Percentiles rank a stretch among this genome's conserved stretches.
Conservation (phyloP, 2,888 invertebrate genomes). For the Salticus scenicus region DNA sequence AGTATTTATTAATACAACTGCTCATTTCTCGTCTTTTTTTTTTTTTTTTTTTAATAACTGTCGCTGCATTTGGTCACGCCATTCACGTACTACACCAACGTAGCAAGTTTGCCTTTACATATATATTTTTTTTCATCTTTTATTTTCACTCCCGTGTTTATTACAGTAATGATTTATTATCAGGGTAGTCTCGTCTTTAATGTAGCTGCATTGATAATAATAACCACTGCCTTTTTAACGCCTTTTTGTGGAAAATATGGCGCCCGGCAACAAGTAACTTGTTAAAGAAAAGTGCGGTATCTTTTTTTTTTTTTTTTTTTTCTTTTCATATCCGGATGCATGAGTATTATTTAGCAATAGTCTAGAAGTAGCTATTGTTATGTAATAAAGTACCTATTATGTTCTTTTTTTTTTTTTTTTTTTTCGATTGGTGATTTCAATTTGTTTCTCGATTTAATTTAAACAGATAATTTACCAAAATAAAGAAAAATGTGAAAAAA, state of each 20-base stretch:
- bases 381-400: no score
- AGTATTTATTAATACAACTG: no score
- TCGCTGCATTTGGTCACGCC: constrained; percentile 31
- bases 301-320: not conserved
- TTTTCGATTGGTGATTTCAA: no score
- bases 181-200: not conserved
- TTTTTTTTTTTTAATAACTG: constrained; percentile 4
- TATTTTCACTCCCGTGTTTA: constrained; percentile 19
- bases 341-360: not conserved
- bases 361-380: no score
- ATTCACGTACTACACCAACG: constrained; percentile 16
- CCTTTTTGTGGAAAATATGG: constrained; percentile 25
- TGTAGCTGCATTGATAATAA: not conserved
- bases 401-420: no score
- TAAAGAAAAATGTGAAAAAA: no score
- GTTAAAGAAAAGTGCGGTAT: not conserved
- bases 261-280: no score
- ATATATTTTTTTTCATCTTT: not conserved
- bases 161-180: constrained; percentile 46
- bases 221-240: constrained; percentile 19
- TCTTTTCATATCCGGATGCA: not conserved
- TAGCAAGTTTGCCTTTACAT: not conserved
- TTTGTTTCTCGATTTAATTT: no score
- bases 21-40: no score
- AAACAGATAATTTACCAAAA: no score